Conservation (phyloP, 2,888 invertebrate species). For the Rhagonycha fulva region DNA sequence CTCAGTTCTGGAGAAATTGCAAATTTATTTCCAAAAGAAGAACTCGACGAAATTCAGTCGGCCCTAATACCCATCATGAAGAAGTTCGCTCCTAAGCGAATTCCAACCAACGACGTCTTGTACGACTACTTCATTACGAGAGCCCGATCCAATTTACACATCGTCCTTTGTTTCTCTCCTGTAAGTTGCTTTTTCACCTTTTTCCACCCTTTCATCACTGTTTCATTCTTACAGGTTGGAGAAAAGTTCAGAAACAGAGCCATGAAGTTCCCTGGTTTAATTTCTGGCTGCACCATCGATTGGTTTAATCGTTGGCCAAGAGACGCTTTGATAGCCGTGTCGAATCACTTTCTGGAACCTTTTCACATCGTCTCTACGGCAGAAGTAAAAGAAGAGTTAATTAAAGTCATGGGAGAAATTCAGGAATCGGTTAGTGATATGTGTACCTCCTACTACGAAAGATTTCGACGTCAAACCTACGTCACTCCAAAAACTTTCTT, state of each 20-base stretch:
- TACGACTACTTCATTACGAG: slow-evolving; percentile 85
- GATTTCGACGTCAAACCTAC: slow-evolving; percentile 80
- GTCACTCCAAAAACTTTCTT: slow-evolving; percentile 91
- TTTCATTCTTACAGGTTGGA: slow-evolving; percentile 90
- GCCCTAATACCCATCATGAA: slow-evolving; percentile 82
- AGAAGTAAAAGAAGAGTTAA: slow-evolving; percentile 74
- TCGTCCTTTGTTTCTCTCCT: neutral
- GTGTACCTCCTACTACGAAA: slow-evolving; percentile 76
- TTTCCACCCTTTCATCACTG: slow-evolving; percentile 67
- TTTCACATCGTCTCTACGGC: slow-evolving; percentile 63
- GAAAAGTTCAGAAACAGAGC: slow-evolving; percentile 86
- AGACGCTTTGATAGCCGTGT: slow-evolving; percentile 83
- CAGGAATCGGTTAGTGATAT: slow-evolving; percentile 80
- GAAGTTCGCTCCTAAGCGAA: slow-evolving; percentile 73
- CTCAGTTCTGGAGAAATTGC: slow-evolving; percentile 89
- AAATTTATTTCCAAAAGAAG: slow-evolving; percentile 86
- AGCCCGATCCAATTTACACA: slow-evolving; percentile 71
- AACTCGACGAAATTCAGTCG: slow-evolving; percentile 81
- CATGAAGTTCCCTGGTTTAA: slow-evolving; percentile 87
- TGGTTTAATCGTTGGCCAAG: slow-evolving; percentile 92
- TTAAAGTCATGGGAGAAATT: slow-evolving; percentile 81
- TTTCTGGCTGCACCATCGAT: slow-evolving; percentile 89
- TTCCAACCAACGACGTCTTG: slow-evolving; percentile 80
- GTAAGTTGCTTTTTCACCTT: neutral
- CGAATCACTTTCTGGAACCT: slow-evolving; percentile 72